phyloP scores from a whole-genome alignment of 2,888 invertebrate genomes.

The Aricia artaxerxes region DNA sequence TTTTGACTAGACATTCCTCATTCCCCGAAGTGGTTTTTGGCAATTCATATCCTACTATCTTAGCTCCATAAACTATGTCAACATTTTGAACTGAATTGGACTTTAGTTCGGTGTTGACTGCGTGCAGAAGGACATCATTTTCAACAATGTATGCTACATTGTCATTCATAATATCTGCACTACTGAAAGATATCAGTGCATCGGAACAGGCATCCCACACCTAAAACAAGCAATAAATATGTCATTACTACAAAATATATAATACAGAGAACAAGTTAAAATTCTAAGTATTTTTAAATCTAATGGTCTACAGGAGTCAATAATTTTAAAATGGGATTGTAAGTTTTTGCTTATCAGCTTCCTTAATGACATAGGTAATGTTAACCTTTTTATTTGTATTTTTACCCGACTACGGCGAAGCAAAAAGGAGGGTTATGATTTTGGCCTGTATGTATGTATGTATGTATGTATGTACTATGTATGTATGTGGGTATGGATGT shows the following conservation, averaged over 20 bases:
- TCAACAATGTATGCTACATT: slow-evolving; percentile 96
- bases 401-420: no score
- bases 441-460: no score
- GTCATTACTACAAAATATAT: neutral
- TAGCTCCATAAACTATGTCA: slow-evolving; percentile 84
- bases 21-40: slow-evolving; percentile 58
- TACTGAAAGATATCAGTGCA: slow-evolving; percentile 91
- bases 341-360: no score
- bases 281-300: no score
- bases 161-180: slow-evolving; percentile 83
- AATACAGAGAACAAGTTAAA: neutral
- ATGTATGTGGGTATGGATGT: no score
- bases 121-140: slow-evolving; percentile 92
- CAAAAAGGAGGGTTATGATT: no score
- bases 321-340: no score
- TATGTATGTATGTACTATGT: no score
- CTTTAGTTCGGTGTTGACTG: slow-evolving; percentile 83
- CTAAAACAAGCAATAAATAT: slow-evolving; percentile 65
- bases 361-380: no score
- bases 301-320: no score
- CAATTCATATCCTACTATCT: slow-evolving; percentile 83
- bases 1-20: slow-evolving; percentile 67
- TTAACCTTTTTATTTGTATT: no score
- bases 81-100: slow-evolving; percentile 77
- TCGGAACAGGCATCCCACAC: slow-evolving; percentile 97